These are phyloP conservation scores for Odontomyia ornata DNA, from an alignment of 2,888 invertebrate species.

Conservation along the genomic window DNA sequence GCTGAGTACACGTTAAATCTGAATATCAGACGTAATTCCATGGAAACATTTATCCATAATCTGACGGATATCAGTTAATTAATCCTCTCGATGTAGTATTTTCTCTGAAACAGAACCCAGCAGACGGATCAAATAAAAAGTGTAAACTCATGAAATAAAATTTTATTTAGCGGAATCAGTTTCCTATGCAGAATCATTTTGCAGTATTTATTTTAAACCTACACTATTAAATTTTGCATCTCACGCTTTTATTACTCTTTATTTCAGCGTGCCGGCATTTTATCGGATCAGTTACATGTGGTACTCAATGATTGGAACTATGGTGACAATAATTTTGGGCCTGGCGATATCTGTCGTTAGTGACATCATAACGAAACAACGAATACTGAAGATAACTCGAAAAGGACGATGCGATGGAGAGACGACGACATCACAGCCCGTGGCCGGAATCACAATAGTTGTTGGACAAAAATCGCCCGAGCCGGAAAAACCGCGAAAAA, in stretches of 20 bases:
- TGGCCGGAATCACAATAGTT: constrained; percentile 14
- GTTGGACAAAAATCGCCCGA: not conserved
- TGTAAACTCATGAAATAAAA: not conserved
- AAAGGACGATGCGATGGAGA: not conserved
- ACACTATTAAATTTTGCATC: not conserved
- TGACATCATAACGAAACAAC: constrained; percentile 61
- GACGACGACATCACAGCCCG: not conserved
- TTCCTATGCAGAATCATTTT: not conserved
- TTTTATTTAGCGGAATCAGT: constrained; percentile 8
- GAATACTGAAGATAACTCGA: constrained; percentile 58
- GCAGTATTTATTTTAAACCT: not conserved
- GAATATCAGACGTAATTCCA: too few species aligned
- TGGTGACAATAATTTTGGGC: constrained; percentile 77
- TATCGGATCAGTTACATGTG: constrained; percentile 88
- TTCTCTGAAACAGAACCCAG: not conserved
- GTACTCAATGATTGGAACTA: constrained; percentile 85
- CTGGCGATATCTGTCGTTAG: constrained; percentile 74
- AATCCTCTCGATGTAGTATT: not conserved
- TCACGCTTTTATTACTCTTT: not conserved
- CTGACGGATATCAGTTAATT: constrained; percentile 8
- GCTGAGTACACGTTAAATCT: too few species aligned
- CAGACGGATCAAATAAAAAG: too few species aligned
- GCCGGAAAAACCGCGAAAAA: constrained; percentile 11
- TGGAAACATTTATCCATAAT: too few species aligned
- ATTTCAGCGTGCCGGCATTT: constrained; percentile 64